These are phyloP conservation scores for Bubo bubo DNA, from an alignment of 2,113 vertebrate species.

Conservation along the genomic window DNA sequence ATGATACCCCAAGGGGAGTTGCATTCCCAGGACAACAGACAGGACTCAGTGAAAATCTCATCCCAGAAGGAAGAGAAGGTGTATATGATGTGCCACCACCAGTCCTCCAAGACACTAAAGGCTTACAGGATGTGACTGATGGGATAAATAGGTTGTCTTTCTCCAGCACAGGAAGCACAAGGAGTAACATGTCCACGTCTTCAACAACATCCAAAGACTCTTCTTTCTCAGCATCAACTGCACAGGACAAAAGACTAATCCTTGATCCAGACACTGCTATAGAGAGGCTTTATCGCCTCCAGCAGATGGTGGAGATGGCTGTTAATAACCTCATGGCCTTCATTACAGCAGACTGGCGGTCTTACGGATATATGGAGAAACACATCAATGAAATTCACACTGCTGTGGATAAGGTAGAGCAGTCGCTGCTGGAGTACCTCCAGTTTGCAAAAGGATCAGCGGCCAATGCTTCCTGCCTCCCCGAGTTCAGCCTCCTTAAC, in stretches of 20 bases:
- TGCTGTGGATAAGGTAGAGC: constrained; percentile 83
- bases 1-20: constrained; percentile 86
- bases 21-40: constrained; percentile 72
- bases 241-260: constrained; percentile 75
- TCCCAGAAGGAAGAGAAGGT: constrained; percentile 73
- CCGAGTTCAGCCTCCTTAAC: constrained; percentile 82
- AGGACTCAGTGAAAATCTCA: constrained; percentile 54
- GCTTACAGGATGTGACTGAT: constrained; percentile 82
- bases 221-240: constrained; percentile 75
- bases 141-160: constrained; percentile 92
- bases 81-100: constrained; percentile 87
- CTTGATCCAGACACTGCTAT: constrained; percentile 87
- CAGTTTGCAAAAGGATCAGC: constrained; percentile 84
- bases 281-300: constrained; percentile 82
- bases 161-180: constrained; percentile 92
- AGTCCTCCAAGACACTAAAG: constrained; percentile 73
- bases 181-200: constrained; percentile 96
- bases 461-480: constrained; percentile 81
- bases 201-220: constrained; percentile 89
- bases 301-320: constrained; percentile 81
- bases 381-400: constrained; percentile 85
- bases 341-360: constrained; percentile 85
- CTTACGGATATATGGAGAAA: constrained; percentile 85
- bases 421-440: constrained; percentile 81
- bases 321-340: constrained; percentile 79